Base-by-base conservation (phyloP, 2,888 invertebrate species). In the Tenthredo livida region DNA sequence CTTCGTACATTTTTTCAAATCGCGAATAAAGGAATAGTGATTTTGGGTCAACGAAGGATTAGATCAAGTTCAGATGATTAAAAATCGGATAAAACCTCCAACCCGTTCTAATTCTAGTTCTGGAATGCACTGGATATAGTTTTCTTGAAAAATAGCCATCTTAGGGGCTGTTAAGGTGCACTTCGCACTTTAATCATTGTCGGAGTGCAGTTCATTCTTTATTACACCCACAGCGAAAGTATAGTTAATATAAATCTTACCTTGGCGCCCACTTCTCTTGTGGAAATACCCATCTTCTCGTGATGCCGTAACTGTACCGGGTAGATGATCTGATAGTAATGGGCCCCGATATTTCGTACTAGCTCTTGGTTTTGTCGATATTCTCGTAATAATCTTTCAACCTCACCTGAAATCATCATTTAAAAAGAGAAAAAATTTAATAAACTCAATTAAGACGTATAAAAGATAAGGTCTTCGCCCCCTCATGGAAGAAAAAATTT, bases 251-350 rank as follows among this genome's bases (percentile, higher is more conserved):
- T 25, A 77, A 77, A 61, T 80, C 80, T 80, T 33, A 97, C 97
- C 97, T 97, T 97, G 93, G 96, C 96, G 95, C 97, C 97, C 94
- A 97, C 96, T 95, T 98, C 98, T 94, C 98, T 95, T 90, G 98
- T 98, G 90, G 98, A 98, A 94, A 98, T 98, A 94, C 98, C 98
- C 97, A 98, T 97, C 95, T 98, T 98, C 95, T 98, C 97, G 96
- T 98, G 98, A 94, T 98, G 98, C 87, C 98, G 96, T 94, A 98
- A 95, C 95, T 98, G 98, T 90, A 98, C 98, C 89, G 98, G 98
- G 95, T 98, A 98, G 91, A 98, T 98, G 94, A 98, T 98, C 95
- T 98, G 98, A 95, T 98, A 98, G 94, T 97, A 98, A 94, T 98
- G 97, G 88, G 97, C 96, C 90, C 98, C 98, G 94, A 98, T 98